Base-by-base conservation (phyloP, 2,888 invertebrate species). In the Cantharis rustica region DNA sequence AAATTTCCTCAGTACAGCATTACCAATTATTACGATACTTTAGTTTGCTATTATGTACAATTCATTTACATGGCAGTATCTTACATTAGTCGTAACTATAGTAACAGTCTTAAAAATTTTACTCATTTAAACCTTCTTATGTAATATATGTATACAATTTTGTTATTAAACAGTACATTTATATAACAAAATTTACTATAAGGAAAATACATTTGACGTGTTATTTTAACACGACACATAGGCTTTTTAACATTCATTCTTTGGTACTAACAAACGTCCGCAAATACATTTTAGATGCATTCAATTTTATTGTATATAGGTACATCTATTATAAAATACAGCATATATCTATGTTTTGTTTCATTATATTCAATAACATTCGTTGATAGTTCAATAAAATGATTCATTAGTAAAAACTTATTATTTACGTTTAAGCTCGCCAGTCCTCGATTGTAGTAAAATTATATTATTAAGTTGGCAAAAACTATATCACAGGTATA, bases 361-460 rank as follows among this genome's bases (percentile, higher is more conserved):
- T 68, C 47, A 78, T 79, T 66, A 66, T 75, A 78, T 73, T n/a
- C 26, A 73, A 17, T 78, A 69, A 79, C 79, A 79, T 82, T 82
- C 82, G 82, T 82, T 82, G 82, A 81, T 79, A 77, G 73, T 64
- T 77, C 15, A 63, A 66, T 77, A 61, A 70, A 71, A 64, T 68
- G 16, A 27, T 75, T 74, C 61, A 23, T 72, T 31, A 70, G 72
- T 75, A 72, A 71, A 75, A 73, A 79, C 75, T 75, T 77, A 73
- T 72, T 66, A 80, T 64, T 68, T 70, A 76, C 66, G 72, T 73
- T 78, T 83, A 82, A 82, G 82, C 83, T 82, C 83, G 78, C 74
- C 69, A 79, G 80, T 82, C 82, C 78, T 78, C 82, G 81, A 83
- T 83, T 83, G 82, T 83, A 20, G 64, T 66, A 76, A 73, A 73